Evolutionary conservation across 2,797 vertebrate genomes (phyloP), one percentile per base, ranked within the genome.

Genomic region (Erithacus rubecula): DNA sequence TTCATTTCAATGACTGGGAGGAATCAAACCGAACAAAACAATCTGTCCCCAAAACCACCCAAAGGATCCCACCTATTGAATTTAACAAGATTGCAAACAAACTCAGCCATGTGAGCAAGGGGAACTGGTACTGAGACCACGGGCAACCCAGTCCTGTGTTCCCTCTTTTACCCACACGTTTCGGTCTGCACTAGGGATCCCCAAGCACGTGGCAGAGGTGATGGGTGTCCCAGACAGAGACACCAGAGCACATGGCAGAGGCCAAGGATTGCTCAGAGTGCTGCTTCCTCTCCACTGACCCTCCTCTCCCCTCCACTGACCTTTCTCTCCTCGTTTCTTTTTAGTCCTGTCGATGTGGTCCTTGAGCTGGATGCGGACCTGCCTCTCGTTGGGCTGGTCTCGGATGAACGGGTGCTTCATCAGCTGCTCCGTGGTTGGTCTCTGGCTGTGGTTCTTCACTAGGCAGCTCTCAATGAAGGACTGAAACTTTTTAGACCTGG

Each of bases 281-380:
- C 41, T 62, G 86, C 52, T n/a, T 8, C 18, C 22, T 21, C 20
- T 37, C 39, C 27, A 15, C 97, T 96, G 79, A 99, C 98, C 98
- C 94, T 98, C 97, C 96, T 98, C 98, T 27, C n/a, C 4, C 9
- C 22, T 36, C 29, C 36, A n/a, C 98, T 98, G 77, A 99, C 99
- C 99, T 96, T 99, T 98, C 97, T 99, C 99, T 18, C 99, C 99
- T 94, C 99, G 92, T 96, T 99, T 99, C 98, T 99, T 99, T 97
- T 99, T 99, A 95, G 99, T 99, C 98, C 99, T 98, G 93, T 99
- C 99, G n/a, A 99, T 99, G 96, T 99, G 99, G 97, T 99, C 99
- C 97, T 99, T 99, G 69, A 99, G 99, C 97, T 99, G 99, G 96
- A 99, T 99, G 96, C 99, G 99, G 97, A 99, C 98, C 98, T 99